Percentiles rank a stretch among this genome's conserved stretches.
These are phyloP conservation scores for Macrobrachium rosenbergii DNA, from an alignment of 1,140 invertebrate genomes.

Conservation along the genomic window DNA sequence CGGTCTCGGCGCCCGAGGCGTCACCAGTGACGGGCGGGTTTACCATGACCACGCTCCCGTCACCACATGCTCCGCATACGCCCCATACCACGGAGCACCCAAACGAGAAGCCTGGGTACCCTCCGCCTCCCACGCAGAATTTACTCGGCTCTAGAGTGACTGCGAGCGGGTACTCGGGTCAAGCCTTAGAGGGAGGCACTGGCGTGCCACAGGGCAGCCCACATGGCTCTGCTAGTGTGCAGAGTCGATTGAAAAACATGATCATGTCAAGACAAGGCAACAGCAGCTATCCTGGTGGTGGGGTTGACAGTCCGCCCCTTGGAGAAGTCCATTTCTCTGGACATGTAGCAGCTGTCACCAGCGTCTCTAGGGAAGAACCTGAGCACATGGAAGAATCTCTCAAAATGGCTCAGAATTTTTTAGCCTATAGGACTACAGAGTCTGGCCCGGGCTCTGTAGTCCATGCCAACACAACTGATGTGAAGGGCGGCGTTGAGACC, in stretches of 20 bases:
- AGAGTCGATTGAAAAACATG: constrained; percentile 66
- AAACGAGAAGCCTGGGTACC: constrained; percentile 64
- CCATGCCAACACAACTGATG: constrained; percentile 62
- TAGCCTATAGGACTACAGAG: constrained; percentile 67
- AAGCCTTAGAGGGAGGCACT: constrained; percentile 56
- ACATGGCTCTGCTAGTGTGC: constrained; percentile 65
- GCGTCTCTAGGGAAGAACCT: constrained; percentile 56
- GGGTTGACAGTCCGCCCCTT: constrained; percentile 55
- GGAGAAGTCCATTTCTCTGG: constrained; percentile 65
- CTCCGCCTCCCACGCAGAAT: constrained; percentile 63
- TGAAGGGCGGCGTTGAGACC: constrained; percentile 52
- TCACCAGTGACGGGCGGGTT: constrained; percentile 60
- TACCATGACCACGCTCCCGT: constrained; percentile 60
- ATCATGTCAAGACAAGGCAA: constrained; percentile 63
- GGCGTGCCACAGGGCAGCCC: constrained; percentile 66
- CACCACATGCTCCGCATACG: constrained; percentile 53
- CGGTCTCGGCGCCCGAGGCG: constrained; percentile 58
- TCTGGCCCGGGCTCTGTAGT: constrained; percentile 67
- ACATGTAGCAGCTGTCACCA: constrained; percentile 62
- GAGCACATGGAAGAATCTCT: constrained; percentile 63
- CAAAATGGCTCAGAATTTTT: constrained; percentile 66
- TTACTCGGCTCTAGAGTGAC: constrained; percentile 63
- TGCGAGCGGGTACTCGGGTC: constrained; percentile 63
- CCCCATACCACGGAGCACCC: constrained; percentile 61
- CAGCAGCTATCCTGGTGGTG: constrained; percentile 46